Percentiles rank a stretch among this genome's conserved stretches.
These are phyloP conservation scores for Maniola hyperantus DNA, from an alignment of 2,888 invertebrate genomes.

Conservation along the genomic window DNA sequence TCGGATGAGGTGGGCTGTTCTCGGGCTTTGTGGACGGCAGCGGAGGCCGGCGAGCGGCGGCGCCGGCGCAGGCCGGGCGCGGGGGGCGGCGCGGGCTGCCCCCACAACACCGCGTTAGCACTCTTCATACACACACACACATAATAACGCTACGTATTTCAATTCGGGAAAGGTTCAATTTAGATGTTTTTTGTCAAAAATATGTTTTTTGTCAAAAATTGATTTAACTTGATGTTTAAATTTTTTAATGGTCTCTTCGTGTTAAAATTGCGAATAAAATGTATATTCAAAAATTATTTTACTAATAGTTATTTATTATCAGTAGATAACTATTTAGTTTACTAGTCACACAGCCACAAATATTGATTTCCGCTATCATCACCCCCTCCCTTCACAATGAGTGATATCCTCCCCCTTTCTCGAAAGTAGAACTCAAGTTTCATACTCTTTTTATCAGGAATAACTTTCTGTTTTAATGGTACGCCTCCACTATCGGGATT, in stretches of 20 bases:
- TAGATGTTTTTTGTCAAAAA: neutral
- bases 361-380: no score
- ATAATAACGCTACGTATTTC: conserved; percentile 28
- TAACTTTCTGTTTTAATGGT: no score
- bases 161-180: neutral
- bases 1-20: neutral
- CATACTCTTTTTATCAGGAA: no score
- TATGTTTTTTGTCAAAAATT: neutral
- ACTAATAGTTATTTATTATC: no score
- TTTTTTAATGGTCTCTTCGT: no score
- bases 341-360: no score
- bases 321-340: no score
- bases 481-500: no score
- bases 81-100: conserved; percentile 40
- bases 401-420: no score
- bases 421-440: no score
- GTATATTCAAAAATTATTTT: neutral
- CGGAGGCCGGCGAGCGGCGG: conserved; percentile 23
- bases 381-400: no score
- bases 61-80: conserved; percentile 24
- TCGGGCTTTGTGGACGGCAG: neutral
- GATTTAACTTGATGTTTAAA: neutral
- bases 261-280: neutral
- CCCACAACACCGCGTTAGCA: conserved; percentile 47
- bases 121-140: conserved; percentile 39